These are phyloP conservation scores for Ptychoptera contaminata DNA, from an alignment of 2,888 invertebrate genomes.

Conservation along the genomic window DNA sequence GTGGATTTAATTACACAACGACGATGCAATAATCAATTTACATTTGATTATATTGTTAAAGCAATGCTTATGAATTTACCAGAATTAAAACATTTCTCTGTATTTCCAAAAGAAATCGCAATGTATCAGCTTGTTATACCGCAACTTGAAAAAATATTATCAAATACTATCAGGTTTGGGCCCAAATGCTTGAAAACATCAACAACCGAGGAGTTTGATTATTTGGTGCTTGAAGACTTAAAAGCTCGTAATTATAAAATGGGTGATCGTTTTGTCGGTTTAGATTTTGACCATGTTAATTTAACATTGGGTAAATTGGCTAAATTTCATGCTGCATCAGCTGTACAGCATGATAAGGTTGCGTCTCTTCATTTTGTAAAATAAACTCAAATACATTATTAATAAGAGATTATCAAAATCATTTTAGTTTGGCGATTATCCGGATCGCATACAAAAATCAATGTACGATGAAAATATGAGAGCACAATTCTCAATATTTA, in stretches of 20 bases:
- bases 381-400: too few species aligned
- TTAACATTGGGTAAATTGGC: slow-evolving; percentile 7
- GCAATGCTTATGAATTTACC: background rate
- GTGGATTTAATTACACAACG: background rate
- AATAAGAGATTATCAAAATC: too few species aligned
- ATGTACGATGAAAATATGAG: too few species aligned
- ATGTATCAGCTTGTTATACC: slow-evolving; percentile 1
- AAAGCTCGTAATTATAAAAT: slow-evolving; percentile 1
- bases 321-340: slow-evolving; percentile 9
- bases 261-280: slow-evolving; percentile 4
- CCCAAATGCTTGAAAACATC: slow-evolving; percentile 6
- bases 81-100: slow-evolving; percentile 3
- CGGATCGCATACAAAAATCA: too few species aligned
- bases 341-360: background rate
- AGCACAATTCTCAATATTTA: too few species aligned
- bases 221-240: slow-evolving; percentile 6
- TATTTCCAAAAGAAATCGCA: slow-evolving; percentile 2
- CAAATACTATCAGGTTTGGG: background rate
- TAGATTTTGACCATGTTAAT: slow-evolving; percentile 5
- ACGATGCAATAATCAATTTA: too few species aligned
- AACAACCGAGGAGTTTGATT: background rate
- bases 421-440: too few species aligned
- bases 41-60: slow-evolving; percentile 3
- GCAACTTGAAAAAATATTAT: background rate
- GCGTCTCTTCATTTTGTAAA: too few species aligned